Base-by-base conservation (phyloP, 23 tunicate genomes). In the Styela plicata region DNA sequence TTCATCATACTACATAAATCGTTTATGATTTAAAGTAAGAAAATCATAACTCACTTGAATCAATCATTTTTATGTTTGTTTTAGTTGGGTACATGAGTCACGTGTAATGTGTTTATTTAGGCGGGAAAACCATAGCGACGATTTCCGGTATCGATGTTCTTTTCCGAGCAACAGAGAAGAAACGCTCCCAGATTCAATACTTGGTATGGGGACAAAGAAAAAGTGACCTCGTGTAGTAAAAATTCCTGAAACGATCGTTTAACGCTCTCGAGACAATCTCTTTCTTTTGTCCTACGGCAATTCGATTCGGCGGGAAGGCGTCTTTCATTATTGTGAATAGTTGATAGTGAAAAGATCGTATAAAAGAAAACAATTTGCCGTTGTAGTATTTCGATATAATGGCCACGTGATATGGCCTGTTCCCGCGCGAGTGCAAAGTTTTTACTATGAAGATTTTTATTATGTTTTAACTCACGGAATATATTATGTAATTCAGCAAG, bases 91-190 rank as follows among this genome's bases (percentile, higher is more conserved):
- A 44, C 57, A 44, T 44, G 57, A 44, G 57, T 44, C 57, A 28
- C 71, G 71, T 28, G 71, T 5, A 28, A 26, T 28, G 77, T 71
- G 35, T 71, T 71, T 71, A 34, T 71, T 71, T 71, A 71, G 77
- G 77, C 77, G 77, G 77, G 77, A 71, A 71, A 18, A 28, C 77
- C 37, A 18, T 34, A 5, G 35, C 24, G 37, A 71, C 77, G 77
- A 71, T 71, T 71, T 71, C 77, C 77, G 77, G 5, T 71, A 36
- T 66, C 20, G 77, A 34, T 34, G 77, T 71, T 66, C 31, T 66
- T 71, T 31, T 34, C 32, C 32, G 34, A 71, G 77, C 77, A 71
- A 71, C 77, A 36, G 77, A 33, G 77, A 34, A 34, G 34, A 71
- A 5, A 30, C n/a, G 28, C 57, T 44, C 57, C 13, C 10, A 44